phyloP scores from a whole-genome alignment of 2,888 invertebrate genomes.

The Heliconius ismenius region DNA sequence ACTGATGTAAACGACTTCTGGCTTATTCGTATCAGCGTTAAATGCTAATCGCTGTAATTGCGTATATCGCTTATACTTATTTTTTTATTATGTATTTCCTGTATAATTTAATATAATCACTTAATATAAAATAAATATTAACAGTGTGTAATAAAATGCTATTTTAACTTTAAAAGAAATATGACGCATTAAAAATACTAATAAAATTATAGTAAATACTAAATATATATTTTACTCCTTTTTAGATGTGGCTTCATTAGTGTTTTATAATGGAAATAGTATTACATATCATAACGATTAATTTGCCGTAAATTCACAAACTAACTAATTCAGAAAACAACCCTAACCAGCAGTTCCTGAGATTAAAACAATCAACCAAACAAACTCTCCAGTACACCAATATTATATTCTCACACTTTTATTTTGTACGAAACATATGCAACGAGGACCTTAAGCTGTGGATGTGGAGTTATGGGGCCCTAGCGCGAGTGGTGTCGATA shows the following conservation, averaged over 20 bases:
- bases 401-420: no score
- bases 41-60: neutral
- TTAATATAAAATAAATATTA: neutral
- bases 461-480: conserved; percentile 47
- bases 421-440: neutral
- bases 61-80: neutral
- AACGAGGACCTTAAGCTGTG: conserved; percentile 2
- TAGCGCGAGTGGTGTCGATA: conserved; percentile 70
- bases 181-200: neutral
- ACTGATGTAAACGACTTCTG: neutral
- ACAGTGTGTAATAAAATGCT: neutral
- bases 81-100: conserved; percentile 7
- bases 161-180: neutral
- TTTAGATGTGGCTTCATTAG: neutral
- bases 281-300: neutral
- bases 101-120: neutral
- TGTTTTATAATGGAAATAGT: no score
- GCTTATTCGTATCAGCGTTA: neutral
- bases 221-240: no score
- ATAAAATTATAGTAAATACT: no score
- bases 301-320: neutral
- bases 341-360: neutral
- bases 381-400: neutral
- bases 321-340: neutral
- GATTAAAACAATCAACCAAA: neutral